These are phyloP conservation scores for Telmatherina bonti DNA, from an alignment of 2,797 vertebrate species.

Conservation along the genomic window DNA sequence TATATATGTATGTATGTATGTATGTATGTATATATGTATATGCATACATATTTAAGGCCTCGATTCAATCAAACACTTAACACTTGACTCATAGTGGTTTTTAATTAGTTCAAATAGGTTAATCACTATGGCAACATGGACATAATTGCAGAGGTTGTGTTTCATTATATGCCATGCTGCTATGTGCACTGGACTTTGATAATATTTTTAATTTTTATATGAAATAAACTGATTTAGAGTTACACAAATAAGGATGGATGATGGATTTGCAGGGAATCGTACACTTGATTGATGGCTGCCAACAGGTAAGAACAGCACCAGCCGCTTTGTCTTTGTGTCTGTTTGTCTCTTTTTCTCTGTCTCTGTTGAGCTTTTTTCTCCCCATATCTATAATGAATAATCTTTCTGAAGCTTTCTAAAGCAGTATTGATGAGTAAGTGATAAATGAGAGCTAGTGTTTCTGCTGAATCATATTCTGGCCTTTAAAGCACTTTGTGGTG, in stretches of 20 bases:
- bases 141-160: slow-evolving; percentile 10
- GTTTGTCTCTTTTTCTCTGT: background rate
- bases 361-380: too few species aligned
- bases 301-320: slow-evolving; percentile 28
- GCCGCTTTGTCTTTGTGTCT: background rate
- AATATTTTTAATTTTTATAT: slow-evolving; percentile 32
- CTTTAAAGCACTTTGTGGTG: slow-evolving; percentile 24
- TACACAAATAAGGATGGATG: slow-evolving; percentile 22
- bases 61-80: too few species aligned
- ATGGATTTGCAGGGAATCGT: slow-evolving; percentile 32
- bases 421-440: slow-evolving; percentile 43
- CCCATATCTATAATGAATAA: slow-evolving; percentile 34
- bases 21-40: too few species aligned
- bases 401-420: slow-evolving; percentile 17
- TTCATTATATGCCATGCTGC: slow-evolving; percentile 19
- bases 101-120: background rate
- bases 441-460: slow-evolving; percentile 36
- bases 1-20: too few species aligned
- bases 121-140: slow-evolving; percentile 19
- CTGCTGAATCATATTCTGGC: slow-evolving; percentile 19
- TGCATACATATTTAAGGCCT: background rate
- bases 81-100: background rate
- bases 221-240: slow-evolving; percentile 45
- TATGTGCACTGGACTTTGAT: slow-evolving; percentile 6
- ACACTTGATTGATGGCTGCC: slow-evolving; percentile 56